These are phyloP conservation scores for Salminus brasiliensis DNA, from an alignment of 2,113 vertebrate genomes.

Conservation along the genomic window DNA sequence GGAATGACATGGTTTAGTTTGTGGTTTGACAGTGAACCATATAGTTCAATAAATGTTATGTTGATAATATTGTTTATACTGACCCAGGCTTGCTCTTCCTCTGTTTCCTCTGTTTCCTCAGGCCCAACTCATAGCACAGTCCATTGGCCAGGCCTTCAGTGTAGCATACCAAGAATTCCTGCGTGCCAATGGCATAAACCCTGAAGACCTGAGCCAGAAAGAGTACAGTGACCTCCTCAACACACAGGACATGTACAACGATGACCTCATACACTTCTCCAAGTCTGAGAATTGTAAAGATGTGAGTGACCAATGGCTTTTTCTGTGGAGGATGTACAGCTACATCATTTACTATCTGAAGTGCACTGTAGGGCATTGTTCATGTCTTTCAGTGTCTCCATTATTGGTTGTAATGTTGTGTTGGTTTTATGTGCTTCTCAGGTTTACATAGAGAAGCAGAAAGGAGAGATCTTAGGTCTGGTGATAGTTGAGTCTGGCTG, in stretches of 20 bases:
- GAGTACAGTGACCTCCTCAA: constrained; percentile 96
- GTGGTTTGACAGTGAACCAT: too few species aligned
- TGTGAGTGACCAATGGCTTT: constrained; percentile 69
- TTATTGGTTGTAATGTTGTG: not conserved
- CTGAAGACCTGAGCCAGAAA: constrained; percentile 95
- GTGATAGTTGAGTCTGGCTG: constrained; percentile 98
- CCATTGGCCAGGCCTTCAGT: constrained; percentile 95
- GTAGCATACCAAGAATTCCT: constrained; percentile 98
- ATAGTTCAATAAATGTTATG: not conserved
- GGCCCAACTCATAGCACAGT: constrained; percentile 96
- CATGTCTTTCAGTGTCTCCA: not conserved
- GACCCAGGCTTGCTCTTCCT: not conserved
- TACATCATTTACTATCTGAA: not conserved
- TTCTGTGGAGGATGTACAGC: not conserved
- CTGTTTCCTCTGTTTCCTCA: constrained; percentile 50
- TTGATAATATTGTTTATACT: not conserved
- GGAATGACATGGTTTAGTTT: not conserved
- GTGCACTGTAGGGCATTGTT: not conserved
- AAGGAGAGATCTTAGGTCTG: constrained; percentile 94
- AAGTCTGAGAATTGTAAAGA: constrained; percentile 99
- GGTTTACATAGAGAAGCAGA: constrained; percentile 95
- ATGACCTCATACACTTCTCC: constrained; percentile 96
- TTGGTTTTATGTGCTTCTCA: constrained; percentile 54
- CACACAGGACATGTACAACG: constrained; percentile 98
- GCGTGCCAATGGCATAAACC: constrained; percentile 94